A percentile compares a stretch with the other conserved stretches of the same genome.
These are phyloP conservation scores for Myotis brandtii DNA, from an alignment of 2,113 vertebrate genomes.

Conservation along the genomic window DNA sequence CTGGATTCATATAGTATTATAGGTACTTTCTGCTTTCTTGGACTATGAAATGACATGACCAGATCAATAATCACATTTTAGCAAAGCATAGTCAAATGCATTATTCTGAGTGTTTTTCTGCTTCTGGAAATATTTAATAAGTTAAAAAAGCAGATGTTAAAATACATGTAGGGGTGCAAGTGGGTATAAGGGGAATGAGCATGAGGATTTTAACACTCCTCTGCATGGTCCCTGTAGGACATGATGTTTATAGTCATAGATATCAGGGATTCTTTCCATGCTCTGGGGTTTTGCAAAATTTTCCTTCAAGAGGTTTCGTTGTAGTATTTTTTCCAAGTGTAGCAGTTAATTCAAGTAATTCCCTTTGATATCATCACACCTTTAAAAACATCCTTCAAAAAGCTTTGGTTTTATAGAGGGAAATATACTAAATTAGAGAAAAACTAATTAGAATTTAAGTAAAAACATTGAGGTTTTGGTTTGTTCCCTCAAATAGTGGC, in stretches of 20 bases:
- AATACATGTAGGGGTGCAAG: not conserved
- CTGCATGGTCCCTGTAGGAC: not conserved
- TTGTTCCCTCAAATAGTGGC: not conserved
- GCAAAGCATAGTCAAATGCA: not conserved
- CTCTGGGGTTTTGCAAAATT: not conserved
- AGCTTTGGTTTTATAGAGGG: not conserved
- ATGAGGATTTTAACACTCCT: not conserved
- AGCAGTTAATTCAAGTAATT: conserved; percentile 32
- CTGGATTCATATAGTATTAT: not conserved
- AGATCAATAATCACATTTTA: not conserved
- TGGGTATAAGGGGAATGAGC: not conserved
- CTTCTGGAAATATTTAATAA: not conserved
- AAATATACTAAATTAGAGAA: conserved; percentile 4
- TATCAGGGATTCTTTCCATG: not conserved
- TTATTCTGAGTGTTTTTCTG: not conserved
- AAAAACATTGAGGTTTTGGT: not conserved
- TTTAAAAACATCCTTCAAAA: not conserved
- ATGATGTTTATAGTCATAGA: not conserved
- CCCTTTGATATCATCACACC: not conserved
- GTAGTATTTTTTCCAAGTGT: not conserved
- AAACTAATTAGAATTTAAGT: conserved; percentile 1
- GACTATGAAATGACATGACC: not conserved
- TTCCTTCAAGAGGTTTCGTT: not conserved
- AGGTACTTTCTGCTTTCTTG: not conserved
- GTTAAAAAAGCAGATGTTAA: not conserved